A percentile compares a stretch with the other conserved stretches of the same genome.
These are phyloP conservation scores for Clavelina lepadiformis DNA, from an alignment of 23 tunicate species.

Conservation along the genomic window DNA sequence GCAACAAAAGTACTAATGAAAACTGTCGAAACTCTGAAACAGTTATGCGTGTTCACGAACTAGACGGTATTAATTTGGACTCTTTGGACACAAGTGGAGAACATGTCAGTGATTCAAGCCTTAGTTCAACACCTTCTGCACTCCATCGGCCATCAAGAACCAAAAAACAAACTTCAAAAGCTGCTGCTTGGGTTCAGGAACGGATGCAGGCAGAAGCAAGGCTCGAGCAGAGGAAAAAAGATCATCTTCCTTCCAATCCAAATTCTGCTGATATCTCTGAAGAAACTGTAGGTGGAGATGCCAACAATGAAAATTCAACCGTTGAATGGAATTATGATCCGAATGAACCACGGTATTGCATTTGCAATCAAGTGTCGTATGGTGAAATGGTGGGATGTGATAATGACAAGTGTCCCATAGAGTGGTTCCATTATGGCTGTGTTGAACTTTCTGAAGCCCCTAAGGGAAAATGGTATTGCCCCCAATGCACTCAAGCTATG, in stretches of 20 bases:
- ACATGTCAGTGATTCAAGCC: constrained; percentile 50
- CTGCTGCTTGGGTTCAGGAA: constrained; percentile 96
- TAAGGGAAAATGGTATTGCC: constrained; percentile 98
- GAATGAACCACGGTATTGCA: constrained; percentile 81
- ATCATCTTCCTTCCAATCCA: constrained; percentile 17
- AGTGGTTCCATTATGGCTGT: constrained; percentile 99
- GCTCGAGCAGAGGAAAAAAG: constrained; percentile 68
- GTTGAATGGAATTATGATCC: constrained; percentile 85
- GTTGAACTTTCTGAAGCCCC: constrained; percentile 85
- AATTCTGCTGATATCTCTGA: constrained; percentile 6
- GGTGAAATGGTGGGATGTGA: constrained; percentile 97
- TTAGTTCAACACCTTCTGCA: constrained; percentile 14
- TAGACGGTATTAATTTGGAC: constrained; percentile 25
- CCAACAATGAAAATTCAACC: constrained; percentile 25
- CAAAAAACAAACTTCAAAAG: constrained; percentile 84
- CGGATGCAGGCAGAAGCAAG: constrained; percentile 76
- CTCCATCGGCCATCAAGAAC: constrained; percentile 76
- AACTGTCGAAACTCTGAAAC: not conserved
- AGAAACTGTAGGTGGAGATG: constrained; percentile 38
- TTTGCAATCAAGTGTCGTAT: constrained; percentile 87
- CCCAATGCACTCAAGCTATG: constrained; percentile 89
- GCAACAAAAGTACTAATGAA: not conserved
- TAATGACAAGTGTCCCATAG: constrained; percentile 87
- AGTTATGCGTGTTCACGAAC: constrained; percentile 4
- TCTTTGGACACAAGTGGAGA: constrained; percentile 55